Conservation (phyloP, 2,888 invertebrate species). For the Incurvaria masculella region DNA sequence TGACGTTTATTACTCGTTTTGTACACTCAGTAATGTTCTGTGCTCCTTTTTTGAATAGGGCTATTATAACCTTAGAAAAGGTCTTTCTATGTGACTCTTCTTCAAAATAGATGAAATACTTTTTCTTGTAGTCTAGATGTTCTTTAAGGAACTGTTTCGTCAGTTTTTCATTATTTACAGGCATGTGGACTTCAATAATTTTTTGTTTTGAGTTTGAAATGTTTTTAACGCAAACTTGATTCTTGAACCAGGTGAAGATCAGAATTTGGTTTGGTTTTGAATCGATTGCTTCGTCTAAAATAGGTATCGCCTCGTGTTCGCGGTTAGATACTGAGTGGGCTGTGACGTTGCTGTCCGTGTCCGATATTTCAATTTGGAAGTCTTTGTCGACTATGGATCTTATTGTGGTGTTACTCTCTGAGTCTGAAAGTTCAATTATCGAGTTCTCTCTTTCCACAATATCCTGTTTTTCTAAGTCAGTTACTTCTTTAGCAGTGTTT, state of each 20-base stretch:
- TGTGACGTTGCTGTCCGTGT: not conserved
- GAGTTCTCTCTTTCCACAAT: not conserved
- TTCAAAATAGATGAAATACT: conserved; percentile 18
- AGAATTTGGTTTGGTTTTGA: conserved; percentile 22
- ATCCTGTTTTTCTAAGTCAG: not conserved
- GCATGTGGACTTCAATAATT: conserved; percentile 19
- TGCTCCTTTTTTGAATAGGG: conserved; percentile 4
- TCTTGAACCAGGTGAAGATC: conserved; percentile 15
- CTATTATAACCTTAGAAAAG: conserved; percentile 8
- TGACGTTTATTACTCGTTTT: conserved; percentile 8
- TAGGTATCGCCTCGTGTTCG: conserved; percentile 14
- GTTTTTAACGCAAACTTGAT: conserved; percentile 16
- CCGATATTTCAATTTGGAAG: too few relatives aligned
- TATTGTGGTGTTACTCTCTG: too few relatives aligned
- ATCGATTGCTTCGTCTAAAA: conserved; percentile 21
- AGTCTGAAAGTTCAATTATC: not conserved
- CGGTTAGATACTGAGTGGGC: not conserved
- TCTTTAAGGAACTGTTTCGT: conserved; percentile 20
- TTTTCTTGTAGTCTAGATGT: conserved; percentile 16
- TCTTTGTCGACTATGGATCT: not conserved
- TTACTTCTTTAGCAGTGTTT: too few relatives aligned
- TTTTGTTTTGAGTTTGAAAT: conserved; percentile 17
- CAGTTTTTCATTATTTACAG: conserved; percentile 14
- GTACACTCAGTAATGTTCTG: conserved; percentile 16
- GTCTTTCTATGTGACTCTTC: conserved; percentile 2